Base-by-base conservation (phyloP, 2,888 invertebrate species). In the Tiliacea citrago region DNA sequence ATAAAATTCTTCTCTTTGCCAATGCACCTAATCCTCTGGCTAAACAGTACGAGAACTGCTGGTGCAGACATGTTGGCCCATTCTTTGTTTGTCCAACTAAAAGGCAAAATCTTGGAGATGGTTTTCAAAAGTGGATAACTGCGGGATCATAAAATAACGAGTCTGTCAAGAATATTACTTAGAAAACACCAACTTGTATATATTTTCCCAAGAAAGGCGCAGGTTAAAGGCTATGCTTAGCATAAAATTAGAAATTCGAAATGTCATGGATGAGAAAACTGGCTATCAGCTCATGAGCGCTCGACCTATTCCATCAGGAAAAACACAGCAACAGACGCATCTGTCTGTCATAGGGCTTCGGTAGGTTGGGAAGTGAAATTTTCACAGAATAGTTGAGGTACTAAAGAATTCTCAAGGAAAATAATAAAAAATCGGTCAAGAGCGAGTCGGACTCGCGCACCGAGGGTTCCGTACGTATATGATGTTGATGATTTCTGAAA, bases 161-260 rank as follows among this genome's bases (percentile, higher is more conserved):
- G 9, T 35, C 9, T n/a, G 39, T 18, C 29, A 29, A 21, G 29
- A 35, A 53, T 21, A 18, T 42, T 0, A 66, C 18, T 29, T 47
- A 16, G 35, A 45, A 75, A 69, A 21, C 16, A 35, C 9, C 24
- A 16, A 18, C 18, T 39, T 16, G n/a, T 49, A 49, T 13, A 39
- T 9, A 63, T 53, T 24, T 60, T 65, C 29, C 53, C 24, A 80
- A 73, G 75, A 58, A 81, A 67, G 12, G 12, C n/a, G 7, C 10
- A 45, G 63, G 67, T 65, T 35, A 63, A n/a, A 67, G 62, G 75
- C 35, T 67, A 53, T 18, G 45, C 51, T 21, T 24, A 21, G 42
- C 57, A 78, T 81, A 53, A 58, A 68, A 63, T 63, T 81, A 68
- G 62, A 81, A 78, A 78, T 47, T 73, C 0, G 0, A 7, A 73